Evolutionary conservation across 2,888 invertebrate species (phyloP), one percentile per base, ranked within the genome.

Genomic region (Rhagonycha fulva): DNA sequence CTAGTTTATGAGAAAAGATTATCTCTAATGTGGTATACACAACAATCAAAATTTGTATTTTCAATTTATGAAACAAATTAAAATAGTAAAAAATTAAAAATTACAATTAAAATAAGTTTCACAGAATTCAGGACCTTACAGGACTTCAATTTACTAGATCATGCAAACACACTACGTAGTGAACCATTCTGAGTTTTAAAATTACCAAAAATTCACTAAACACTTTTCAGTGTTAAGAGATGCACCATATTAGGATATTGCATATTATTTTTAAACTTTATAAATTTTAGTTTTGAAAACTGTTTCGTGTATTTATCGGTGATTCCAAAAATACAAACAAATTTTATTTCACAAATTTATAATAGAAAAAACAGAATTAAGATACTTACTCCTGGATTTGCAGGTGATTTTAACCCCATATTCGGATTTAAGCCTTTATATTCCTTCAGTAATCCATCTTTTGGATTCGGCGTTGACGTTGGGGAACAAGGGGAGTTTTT

Each of bases 391-490:
- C 61, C 70, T 62, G 9, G 24, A 62, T 61, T 70, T n/a, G 63
- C 24, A 24, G 63, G 19, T n/a, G 71, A 14, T 7, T 71, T 71
- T 14, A 71, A n/a, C 10, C 32, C 71, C 30, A 71, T 23, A 32
- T 4, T 32, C 2, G 71, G 71, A 32, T 71, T 71, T 19, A 71
- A 63, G 11, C 68, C 67, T 11, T 66, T 61, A 14, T 72, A 47
- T 66, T 32, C 14, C 1, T 14, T 32, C 14, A 71, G 23, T 12
- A 71, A 23, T 9, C 28, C 24, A n/a, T 63, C 63, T 12, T 19
- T 62, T 19, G 14, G 19, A 62, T 14, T 14, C 19, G 62, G 62
- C 3, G 23, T 24, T 24, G 19, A 24, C 23, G 63, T n/a, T 9
- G 9, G 11, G 1, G 63, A 66, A 26, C 63, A 66, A 9, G 12